These are phyloP conservation scores for Myotis vivesi DNA, from an alignment of 2,797 vertebrate genomes.

Conservation along the genomic window DNA sequence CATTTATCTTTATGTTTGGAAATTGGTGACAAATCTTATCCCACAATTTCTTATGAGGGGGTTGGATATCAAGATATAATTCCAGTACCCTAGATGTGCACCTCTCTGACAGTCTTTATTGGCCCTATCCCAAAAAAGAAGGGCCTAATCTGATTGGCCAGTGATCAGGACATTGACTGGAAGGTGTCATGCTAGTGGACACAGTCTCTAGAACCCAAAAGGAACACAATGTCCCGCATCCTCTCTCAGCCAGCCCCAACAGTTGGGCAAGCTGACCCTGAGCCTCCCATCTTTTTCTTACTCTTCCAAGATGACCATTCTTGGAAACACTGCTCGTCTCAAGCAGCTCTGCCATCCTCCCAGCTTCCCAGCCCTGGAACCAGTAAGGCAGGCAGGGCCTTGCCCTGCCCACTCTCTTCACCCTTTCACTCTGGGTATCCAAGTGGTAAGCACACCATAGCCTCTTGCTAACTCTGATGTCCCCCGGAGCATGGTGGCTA, in stretches of 20 bases:
- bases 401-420: not conserved
- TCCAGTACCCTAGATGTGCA: not conserved
- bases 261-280: not conserved
- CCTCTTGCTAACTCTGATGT: not conserved
- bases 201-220: not conserved
- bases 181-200: not conserved
- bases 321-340: not conserved
- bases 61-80: not conserved
- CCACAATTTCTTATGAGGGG: not conserved
- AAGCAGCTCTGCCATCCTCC: not conserved
- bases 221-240: not conserved
- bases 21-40: slow-evolving; percentile 10
- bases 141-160: not conserved
- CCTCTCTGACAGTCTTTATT: not conserved
- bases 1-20: not conserved
- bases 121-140: not conserved
- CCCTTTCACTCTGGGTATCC: not conserved
- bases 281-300: not conserved
- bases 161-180: not conserved
- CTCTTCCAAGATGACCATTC: not conserved
- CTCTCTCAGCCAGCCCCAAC: not conserved
- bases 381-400: not conserved
- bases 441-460: not conserved
- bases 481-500: not conserved
- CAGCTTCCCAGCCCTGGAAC: not conserved